Percentiles rank a stretch among this genome's conserved stretches.
These are phyloP conservation scores for Pantherophis vulpinus DNA, from an alignment of 2,797 vertebrate genomes.

Conservation along the genomic window DNA sequence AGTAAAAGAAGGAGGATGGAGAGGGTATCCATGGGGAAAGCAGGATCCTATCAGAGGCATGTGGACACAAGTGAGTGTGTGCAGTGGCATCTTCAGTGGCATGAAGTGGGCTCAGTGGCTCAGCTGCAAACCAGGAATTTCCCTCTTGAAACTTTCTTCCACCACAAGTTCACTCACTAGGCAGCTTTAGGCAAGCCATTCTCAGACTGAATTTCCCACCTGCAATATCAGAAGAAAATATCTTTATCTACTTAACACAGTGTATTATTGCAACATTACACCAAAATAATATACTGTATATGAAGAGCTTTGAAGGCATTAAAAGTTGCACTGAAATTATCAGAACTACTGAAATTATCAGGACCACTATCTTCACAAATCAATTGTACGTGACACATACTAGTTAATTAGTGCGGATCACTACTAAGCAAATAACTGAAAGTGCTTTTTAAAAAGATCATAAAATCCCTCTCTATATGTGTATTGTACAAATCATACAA, in stretches of 20 bases:
- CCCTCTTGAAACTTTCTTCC: neutral
- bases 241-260: neutral
- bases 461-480: neutral
- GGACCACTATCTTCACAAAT: neutral
- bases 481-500: neutral
- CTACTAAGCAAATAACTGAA: neutral
- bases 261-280: neutral
- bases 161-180: neutral
- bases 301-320: neutral
- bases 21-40: constrained; percentile 47
- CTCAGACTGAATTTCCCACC: neutral
- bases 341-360: neutral
- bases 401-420: neutral
- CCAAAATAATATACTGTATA: neutral
- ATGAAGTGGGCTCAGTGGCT: neutral
- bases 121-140: neutral
- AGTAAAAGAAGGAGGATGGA: constrained; percentile 67
- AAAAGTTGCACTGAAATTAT: neutral
- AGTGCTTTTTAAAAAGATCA: neutral
- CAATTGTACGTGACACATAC: neutral
- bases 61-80: constrained; percentile 56
- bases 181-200: neutral
- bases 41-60: constrained; percentile 30
- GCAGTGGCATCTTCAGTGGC: neutral
- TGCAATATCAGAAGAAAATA: neutral